phyloP scores from a whole-genome alignment of 1,140 invertebrate species.

The Ostrea denselamellosa region DNA sequence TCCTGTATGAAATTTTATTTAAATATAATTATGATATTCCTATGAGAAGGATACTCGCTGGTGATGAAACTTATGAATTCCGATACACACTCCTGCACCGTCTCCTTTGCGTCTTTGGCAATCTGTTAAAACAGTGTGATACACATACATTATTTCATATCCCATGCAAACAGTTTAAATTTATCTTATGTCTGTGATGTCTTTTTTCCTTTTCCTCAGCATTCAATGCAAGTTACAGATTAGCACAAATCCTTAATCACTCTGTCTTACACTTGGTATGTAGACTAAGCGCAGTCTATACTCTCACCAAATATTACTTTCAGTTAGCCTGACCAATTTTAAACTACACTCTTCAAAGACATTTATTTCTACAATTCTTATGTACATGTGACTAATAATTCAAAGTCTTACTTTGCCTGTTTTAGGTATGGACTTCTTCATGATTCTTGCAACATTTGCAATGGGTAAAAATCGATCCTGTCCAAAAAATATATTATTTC shows the following conservation, averaged over 20 bases:
- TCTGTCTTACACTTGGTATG: too few relatives aligned
- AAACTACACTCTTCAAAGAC: not conserved
- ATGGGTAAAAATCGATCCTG: constrained; percentile 98
- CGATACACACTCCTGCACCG: constrained; percentile 99
- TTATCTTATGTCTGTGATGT: too few relatives aligned
- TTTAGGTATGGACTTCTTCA: constrained; percentile 98
- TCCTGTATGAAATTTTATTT: not conserved
- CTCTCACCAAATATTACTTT: too few relatives aligned
- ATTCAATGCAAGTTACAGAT: too few relatives aligned
- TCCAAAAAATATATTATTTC: constrained; percentile 42
- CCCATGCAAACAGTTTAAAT: too few relatives aligned
- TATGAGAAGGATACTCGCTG: constrained; percentile 87
- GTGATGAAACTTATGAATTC: constrained; percentile 99
- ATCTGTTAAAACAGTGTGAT: constrained; percentile 84
- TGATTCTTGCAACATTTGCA: constrained; percentile 99
- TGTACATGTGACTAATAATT: not conserved
- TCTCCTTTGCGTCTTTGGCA: constrained; percentile 99
- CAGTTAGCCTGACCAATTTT: not conserved
- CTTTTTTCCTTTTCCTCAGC: too few relatives aligned
- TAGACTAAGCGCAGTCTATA: too few relatives aligned
- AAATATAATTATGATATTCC: not conserved
- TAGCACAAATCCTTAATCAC: too few relatives aligned
- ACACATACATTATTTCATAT: too few relatives aligned
- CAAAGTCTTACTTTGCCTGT: constrained; percentile 89
- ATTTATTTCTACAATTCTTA: not conserved